Percentiles rank a stretch among this genome's conserved stretches.
Conservation (phyloP, 2,113 vertebrate species). For the Galeopterus variegatus region DNA sequence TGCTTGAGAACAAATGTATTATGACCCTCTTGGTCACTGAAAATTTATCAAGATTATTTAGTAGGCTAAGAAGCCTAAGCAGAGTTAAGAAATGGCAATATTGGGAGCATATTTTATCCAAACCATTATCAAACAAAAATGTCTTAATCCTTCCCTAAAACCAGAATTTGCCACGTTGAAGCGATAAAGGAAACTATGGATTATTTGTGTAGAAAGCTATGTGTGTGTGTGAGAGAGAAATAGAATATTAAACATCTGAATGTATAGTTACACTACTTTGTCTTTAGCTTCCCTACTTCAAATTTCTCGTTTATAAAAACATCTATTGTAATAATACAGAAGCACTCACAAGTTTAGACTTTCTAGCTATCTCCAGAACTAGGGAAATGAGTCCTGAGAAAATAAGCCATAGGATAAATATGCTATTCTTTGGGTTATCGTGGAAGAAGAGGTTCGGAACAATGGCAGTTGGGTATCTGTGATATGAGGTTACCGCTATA, state of each 20-base stretch:
- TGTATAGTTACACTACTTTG: background rate
- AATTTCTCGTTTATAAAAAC: background rate
- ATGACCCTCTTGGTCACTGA: conserved; percentile 41
- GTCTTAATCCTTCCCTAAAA: background rate
- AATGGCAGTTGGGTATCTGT: background rate
- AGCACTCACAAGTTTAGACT: background rate
- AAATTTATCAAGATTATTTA: conserved; percentile 62
- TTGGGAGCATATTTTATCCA: conserved; percentile 17
- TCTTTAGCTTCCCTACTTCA: conserved; percentile 10
- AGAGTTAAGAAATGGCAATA: background rate
- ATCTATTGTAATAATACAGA: background rate
- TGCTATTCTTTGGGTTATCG: background rate
- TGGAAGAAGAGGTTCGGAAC: conserved; percentile 26
- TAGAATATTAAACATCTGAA: background rate
- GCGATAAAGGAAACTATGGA: background rate
- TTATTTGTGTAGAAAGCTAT: conserved; percentile 33
- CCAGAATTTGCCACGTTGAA: background rate
- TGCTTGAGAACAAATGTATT: conserved; percentile 47
- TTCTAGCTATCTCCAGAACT: background rate
- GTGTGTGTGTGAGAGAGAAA: background rate
- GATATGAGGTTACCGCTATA: background rate
- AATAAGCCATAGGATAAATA: background rate
- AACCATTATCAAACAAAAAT: background rate
- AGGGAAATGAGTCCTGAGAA: conserved; percentile 19
- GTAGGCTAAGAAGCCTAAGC: background rate